These are phyloP conservation scores for Esox niger DNA, from an alignment of 2,113 vertebrate species.

Conservation along the genomic window DNA sequence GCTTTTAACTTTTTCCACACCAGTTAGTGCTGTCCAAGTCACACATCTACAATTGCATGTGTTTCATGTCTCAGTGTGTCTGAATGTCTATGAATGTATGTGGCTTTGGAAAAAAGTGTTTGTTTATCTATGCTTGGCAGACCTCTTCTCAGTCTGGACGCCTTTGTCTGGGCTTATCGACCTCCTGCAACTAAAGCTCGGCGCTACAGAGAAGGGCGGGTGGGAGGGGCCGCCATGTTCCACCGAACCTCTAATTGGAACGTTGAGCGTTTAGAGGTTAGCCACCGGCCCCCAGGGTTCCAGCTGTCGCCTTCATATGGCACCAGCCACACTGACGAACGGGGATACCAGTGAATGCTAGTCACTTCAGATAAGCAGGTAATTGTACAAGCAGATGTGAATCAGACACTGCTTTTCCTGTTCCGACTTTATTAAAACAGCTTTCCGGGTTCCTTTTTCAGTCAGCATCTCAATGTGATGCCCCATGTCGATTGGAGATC, in stretches of 20 bases:
- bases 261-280: conserved; percentile 43
- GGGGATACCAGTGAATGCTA: conserved; percentile 40
- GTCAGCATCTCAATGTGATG: conserved; percentile 18
- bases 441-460: conserved; percentile 54
- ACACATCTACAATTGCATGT: not conserved
- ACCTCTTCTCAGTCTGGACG: conserved; percentile 29
- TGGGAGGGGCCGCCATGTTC: conserved; percentile 49
- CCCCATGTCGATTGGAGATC: conserved; percentile 7
- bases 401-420: conserved; percentile 32
- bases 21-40: no score
- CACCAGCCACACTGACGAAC: conserved; percentile 45
- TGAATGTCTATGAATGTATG: conserved; percentile 8
- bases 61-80: not conserved
- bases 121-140: conserved; percentile 27
- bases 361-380: conserved; percentile 59
- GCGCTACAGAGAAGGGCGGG: conserved; percentile 45
- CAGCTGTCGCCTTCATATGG: conserved; percentile 27
- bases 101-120: conserved; percentile 13
- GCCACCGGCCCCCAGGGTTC: conserved; percentile 16
- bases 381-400: conserved; percentile 56
- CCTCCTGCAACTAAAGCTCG: conserved; percentile 52
- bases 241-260: conserved; percentile 63
- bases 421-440: conserved; percentile 29
- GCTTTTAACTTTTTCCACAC: no score
- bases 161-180: conserved; percentile 53